These are phyloP conservation scores for Epizoanthus rinbou DNA, from an alignment of 92 coral and sea anemone genomes.

Conservation along the genomic window DNA sequence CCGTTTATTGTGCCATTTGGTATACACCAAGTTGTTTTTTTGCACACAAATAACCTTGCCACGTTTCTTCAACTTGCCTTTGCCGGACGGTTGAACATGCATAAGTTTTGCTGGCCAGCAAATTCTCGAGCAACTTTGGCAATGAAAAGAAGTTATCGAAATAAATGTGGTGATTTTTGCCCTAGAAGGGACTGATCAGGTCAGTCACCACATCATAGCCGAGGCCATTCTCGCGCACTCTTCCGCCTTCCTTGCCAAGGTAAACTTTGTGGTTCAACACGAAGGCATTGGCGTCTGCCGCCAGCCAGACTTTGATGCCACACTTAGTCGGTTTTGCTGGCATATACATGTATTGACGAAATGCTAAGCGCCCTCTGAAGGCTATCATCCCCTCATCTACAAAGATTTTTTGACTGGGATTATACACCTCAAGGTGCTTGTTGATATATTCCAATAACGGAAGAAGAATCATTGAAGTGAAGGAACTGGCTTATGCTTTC, in stretches of 20 bases:
- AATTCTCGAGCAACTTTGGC: not conserved
- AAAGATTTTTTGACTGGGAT: not conserved
- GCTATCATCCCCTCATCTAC: conserved; percentile 16
- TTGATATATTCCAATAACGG: conserved; percentile 12
- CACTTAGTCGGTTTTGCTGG: conserved; percentile 23
- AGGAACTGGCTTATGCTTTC: not conserved
- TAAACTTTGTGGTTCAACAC: not conserved
- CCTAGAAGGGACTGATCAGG: conserved; percentile 29
- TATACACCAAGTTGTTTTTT: conserved; percentile 19
- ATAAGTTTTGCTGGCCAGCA: conserved; percentile 2
- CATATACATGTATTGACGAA: conserved; percentile 19
- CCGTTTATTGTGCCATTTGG: conserved; percentile 12
- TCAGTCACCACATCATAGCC: conserved; percentile 32
- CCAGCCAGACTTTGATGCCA: conserved; percentile 12
- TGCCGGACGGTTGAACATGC: conserved; percentile 25
- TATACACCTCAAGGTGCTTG: conserved; percentile 13
- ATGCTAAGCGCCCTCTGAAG: conserved; percentile 28
- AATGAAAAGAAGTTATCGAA: not conserved
- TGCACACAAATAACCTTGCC: conserved; percentile 17
- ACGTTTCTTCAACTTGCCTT: not conserved
- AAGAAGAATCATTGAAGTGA: not conserved
- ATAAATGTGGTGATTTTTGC: conserved; percentile 11
- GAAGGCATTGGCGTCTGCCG: not conserved
- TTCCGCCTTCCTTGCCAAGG: not conserved
- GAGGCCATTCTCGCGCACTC: conserved; percentile 21